Conservation (phyloP, 2,888 invertebrate species). For the Darwinula stevensoni region DNA sequence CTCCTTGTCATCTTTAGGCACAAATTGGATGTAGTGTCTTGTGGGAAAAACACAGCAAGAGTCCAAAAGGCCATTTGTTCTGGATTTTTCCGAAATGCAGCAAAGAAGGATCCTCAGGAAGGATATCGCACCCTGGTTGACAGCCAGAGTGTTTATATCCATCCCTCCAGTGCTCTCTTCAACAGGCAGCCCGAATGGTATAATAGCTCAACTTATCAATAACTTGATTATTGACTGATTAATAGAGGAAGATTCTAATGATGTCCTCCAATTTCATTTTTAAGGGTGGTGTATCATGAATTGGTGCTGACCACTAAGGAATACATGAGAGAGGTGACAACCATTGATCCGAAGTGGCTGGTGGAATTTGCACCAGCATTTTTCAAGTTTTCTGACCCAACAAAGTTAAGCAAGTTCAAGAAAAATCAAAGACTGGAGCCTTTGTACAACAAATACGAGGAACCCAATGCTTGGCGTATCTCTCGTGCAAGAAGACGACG, state of each 20-base stretch:
- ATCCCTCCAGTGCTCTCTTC: conserved; percentile 89
- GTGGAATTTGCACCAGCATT: conserved; percentile 98
- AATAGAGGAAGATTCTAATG: conserved; percentile 1
- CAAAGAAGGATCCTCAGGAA: conserved; percentile 97
- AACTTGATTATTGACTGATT: not conserved
- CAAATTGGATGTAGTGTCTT: conserved; percentile 82
- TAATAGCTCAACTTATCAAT: conserved; percentile 19
- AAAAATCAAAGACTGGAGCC: conserved; percentile 95
- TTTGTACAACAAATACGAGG: conserved; percentile 93
- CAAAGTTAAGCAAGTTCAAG: conserved; percentile 92
- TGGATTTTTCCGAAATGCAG: conserved; percentile 94
- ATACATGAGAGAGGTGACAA: conserved; percentile 94
- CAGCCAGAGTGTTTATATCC: conserved; percentile 93
- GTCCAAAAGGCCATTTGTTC: conserved; percentile 95
- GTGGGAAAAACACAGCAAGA: conserved; percentile 75
- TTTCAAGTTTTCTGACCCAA: conserved; percentile 95
- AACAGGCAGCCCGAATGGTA: conserved; percentile 98
- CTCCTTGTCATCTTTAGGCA: conserved; percentile 26
- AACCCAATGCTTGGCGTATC: conserved; percentile 97
- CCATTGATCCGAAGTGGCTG: conserved; percentile 91
- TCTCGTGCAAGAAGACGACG: conserved; percentile 61
- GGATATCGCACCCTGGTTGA: conserved; percentile 85
- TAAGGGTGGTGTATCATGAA: conserved; percentile 97
- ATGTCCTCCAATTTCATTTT: too few species aligned
- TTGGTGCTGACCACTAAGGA: conserved; percentile 94